phyloP scores from a whole-genome alignment of 2,888 invertebrate species.

The Tenthredo distinguenda region DNA sequence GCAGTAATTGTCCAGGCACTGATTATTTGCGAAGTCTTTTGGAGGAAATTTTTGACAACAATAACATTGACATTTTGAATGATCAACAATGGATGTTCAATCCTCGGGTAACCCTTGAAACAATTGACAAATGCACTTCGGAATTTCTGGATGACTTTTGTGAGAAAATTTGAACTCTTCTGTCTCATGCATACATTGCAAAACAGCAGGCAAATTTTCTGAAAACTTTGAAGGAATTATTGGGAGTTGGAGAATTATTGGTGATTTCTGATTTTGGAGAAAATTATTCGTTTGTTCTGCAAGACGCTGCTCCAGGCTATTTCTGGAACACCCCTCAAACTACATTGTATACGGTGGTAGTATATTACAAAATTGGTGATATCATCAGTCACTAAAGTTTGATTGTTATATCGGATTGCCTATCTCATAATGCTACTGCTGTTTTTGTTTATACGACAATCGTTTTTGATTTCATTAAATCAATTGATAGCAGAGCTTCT shows the following conservation, averaged over 20 bases:
- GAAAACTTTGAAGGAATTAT: background rate
- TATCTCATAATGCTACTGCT: constrained; percentile 59
- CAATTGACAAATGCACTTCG: background rate
- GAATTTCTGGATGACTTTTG: background rate
- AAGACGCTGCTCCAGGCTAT: no score
- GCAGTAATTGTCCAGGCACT: background rate
- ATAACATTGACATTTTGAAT: background rate
- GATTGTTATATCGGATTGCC: constrained; percentile 59
- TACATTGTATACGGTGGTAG: constrained; percentile 53
- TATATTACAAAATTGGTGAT: constrained; percentile 57
- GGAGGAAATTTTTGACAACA: background rate
- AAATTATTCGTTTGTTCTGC: no score
- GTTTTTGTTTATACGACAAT: constrained; percentile 54
- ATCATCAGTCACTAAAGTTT: constrained; percentile 57
- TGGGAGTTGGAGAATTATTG: background rate
- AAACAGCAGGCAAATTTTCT: background rate
- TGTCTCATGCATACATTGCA: background rate
- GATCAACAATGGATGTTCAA: background rate
- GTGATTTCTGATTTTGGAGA: background rate
- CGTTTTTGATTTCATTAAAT: constrained; percentile 42
- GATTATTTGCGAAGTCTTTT: background rate
- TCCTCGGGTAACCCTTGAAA: constrained; percentile 3
- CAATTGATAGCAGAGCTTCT: background rate
- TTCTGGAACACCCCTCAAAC: constrained; percentile 57
- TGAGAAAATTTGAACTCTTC: background rate